phyloP scores from a whole-genome alignment of 2,113 vertebrate genomes.

The Cacatua alba region DNA sequence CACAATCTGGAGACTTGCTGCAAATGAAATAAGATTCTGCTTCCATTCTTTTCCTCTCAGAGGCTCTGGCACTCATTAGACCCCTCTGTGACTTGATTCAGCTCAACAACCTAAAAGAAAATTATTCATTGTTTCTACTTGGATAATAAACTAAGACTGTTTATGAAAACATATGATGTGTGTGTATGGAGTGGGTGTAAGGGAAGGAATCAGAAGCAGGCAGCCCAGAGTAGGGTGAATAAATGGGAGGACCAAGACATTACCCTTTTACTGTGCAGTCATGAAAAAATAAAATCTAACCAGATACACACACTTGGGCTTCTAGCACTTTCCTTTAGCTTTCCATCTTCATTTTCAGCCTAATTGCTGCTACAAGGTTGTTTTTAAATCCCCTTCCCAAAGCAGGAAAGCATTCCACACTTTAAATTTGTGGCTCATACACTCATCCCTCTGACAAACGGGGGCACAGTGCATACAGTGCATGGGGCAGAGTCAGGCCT shows the following conservation, averaged over 20 bases:
- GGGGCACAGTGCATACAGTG: not conserved
- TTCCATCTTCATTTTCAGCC: not conserved
- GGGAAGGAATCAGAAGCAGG: not conserved
- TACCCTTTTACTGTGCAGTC: not conserved
- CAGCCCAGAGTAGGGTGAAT: not conserved
- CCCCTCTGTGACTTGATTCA: not conserved
- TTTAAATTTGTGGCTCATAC: not conserved
- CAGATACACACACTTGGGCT: not conserved
- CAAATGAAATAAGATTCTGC: not conserved
- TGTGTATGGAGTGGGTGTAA: not conserved
- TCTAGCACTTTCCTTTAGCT: not conserved
- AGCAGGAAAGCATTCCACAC: not conserved
- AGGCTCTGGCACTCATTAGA: not conserved
- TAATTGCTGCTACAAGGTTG: not conserved
- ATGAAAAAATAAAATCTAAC: not conserved
- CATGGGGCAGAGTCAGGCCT: not conserved
- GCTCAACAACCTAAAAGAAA: not conserved
- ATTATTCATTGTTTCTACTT: not conserved
- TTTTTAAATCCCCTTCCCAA: not conserved
- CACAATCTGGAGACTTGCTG: not conserved
- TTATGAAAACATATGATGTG: not conserved
- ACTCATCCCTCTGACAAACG: not conserved
- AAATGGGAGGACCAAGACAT: not conserved
- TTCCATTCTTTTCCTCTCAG: not conserved
- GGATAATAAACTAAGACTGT: not conserved